A percentile compares a stretch with the other conserved stretches of the same genome.
These are phyloP conservation scores for Scleropages formosus DNA, from an alignment of 2,797 vertebrate genomes.

Conservation along the genomic window DNA sequence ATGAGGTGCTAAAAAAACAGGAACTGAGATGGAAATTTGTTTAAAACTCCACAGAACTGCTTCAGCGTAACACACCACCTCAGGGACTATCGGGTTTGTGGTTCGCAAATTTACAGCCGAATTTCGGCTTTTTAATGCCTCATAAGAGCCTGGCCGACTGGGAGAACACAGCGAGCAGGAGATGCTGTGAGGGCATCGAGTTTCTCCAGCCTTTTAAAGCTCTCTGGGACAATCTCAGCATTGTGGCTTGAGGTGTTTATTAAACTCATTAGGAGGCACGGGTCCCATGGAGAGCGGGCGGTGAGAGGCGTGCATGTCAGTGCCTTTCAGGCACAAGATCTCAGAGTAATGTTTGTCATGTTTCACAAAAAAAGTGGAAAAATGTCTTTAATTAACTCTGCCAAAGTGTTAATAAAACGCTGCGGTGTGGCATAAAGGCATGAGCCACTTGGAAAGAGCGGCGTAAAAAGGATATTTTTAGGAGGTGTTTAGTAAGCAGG, in stretches of 20 bases:
- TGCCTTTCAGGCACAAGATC: background rate
- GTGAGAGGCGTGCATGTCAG: background rate
- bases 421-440: background rate
- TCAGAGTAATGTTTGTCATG: no score
- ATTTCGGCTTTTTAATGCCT: slow-evolving; percentile 12
- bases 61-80: background rate
- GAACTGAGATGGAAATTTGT: slow-evolving; percentile 17
- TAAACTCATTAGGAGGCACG: background rate
- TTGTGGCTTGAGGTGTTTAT: slow-evolving; percentile 2
- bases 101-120: slow-evolving; percentile 27
- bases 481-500: background rate
- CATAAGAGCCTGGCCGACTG: background rate
- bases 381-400: slow-evolving; percentile 26
- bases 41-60: background rate
- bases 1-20: slow-evolving; percentile 9
- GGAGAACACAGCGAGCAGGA: no score
- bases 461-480: slow-evolving; percentile 12
- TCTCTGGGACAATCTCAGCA: background rate
- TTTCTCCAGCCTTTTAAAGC: background rate
- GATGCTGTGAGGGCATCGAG: background rate
- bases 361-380: slow-evolving; percentile 3
- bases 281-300: no score
- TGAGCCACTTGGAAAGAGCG: background rate
- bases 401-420: slow-evolving; percentile 19
- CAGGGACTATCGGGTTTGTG: background rate